Percentiles rank a stretch among this genome's conserved stretches.
Evolutionary conservation across 2,888 invertebrate genomes (phyloP).

Genomic region (Melolontha melolontha): DNA sequence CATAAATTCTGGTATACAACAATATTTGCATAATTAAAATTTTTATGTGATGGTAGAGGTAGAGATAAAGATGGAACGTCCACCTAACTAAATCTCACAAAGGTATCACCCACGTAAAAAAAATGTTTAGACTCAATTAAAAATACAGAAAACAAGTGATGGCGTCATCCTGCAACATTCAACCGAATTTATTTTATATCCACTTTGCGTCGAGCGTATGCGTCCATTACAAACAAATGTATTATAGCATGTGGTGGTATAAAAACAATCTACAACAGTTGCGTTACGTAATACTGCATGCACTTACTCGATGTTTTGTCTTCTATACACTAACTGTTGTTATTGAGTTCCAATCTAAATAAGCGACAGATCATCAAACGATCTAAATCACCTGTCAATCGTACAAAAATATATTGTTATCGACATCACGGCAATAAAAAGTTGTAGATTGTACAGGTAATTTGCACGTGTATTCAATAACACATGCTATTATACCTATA

Average conservation of each 20-base stretch:
- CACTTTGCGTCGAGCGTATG: not conserved
- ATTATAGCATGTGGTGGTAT: not conserved
- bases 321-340: slow-evolving; percentile 3
- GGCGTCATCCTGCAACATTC: slow-evolving; percentile 5
- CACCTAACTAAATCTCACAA: not conserved
- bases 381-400: slow-evolving; percentile 36
- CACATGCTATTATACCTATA: too few species aligned
- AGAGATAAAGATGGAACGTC: too few species aligned
- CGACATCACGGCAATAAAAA: too few species aligned
- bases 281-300: slow-evolving; percentile 5
- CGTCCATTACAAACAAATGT: not conserved
- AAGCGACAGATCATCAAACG: slow-evolving; percentile 23
- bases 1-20: too few species aligned
- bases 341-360: slow-evolving; percentile 25
- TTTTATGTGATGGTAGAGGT: too few species aligned
- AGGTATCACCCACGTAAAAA: slow-evolving; percentile 18
- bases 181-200: not conserved
- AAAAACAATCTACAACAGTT: slow-evolving; percentile 8
- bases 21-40: too few species aligned
- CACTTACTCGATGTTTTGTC: slow-evolving; percentile 26
- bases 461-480: too few species aligned
- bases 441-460: too few species aligned
- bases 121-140: slow-evolving; percentile 13
- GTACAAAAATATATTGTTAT: not conserved
- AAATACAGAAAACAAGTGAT: slow-evolving; percentile 1